These are phyloP conservation scores for Cephalotes varians DNA, from an alignment of 2,888 invertebrate genomes.

Conservation along the genomic window DNA sequence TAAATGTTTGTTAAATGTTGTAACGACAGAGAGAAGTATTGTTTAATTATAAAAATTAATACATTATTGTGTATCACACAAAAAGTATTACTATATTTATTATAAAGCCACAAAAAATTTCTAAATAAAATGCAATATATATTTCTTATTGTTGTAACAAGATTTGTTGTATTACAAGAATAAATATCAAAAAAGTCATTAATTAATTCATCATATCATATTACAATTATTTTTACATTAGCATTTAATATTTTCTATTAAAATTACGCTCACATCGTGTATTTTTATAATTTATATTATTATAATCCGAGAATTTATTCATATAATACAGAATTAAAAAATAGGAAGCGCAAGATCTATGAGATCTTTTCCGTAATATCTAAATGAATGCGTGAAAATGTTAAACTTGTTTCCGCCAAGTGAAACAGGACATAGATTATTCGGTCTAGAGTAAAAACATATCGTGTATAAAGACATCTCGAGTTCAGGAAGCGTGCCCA, in stretches of 20 bases:
- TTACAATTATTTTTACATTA: neutral
- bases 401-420: constrained; percentile 85
- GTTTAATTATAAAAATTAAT: neutral
- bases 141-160: neutral
- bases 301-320: neutral
- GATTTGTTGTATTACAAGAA: neutral
- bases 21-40: neutral
- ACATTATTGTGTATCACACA: neutral
- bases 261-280: neutral
- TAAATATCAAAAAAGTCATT: neutral
- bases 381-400: constrained; percentile 81
- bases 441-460: constrained; percentile 87
- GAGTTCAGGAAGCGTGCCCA: constrained; percentile 88
- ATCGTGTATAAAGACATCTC: constrained; percentile 88
- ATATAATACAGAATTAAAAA: constrained; percentile 60
- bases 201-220: constrained; percentile 2
- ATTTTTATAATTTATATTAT: neutral
- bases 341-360: constrained; percentile 77
- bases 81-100: neutral
- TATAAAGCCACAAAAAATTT: neutral
- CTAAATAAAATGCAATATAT: neutral
- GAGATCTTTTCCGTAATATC: constrained; percentile 77
- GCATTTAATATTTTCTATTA: neutral
- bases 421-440: constrained; percentile 85
- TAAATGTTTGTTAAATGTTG: neutral